Evolutionary conservation across 2,888 invertebrate species (phyloP), one percentile per base, ranked within the genome.

Genomic region (Epinotia nisella): DNA sequence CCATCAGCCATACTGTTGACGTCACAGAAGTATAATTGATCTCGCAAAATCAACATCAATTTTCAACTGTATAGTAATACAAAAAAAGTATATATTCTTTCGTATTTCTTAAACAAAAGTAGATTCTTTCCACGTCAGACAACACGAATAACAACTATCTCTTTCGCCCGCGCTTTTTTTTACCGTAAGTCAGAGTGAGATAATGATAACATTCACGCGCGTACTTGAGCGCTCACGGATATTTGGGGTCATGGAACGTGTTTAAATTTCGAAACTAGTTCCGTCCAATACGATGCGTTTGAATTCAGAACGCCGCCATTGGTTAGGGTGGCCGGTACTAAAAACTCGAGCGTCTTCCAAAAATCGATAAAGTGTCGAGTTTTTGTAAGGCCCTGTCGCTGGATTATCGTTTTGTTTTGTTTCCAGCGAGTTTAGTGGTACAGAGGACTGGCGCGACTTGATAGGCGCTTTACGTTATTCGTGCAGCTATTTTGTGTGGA

Each of bases 181-280:
- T 74, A 71, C 71, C 74, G 71, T 85, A 78, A 66, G 87, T 71
- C 61, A 77, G 86, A 92, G 76, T 81, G 90, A 88, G 92, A 90
- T 75, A 79, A 79, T 76, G 72, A 76, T 79, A 82, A 71, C 75
- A 79, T 79, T 81, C 81, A 83, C 81, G 81, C 80, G 79, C 79
- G 79, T 82, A 79, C 78, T 75, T 78, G 77, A 83, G 79, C 80
- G 79, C 79, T 81, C 79, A 76, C 83, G 84, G 81, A 88, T 86
- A 90, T 87, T 72, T 86, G 90, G 90, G 93, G 92, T 93, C 92
- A 93, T 87, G 86, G 91, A 91, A 91, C 92, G 90, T 89, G 91
- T 92, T 92, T 92, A 89, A 92, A 92, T 92, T 92, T 91, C 90
- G 91, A 92, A 91, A 90, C 88, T 87, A 87, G 89, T 89, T 82